Conservation (phyloP, 2,113 vertebrate species). For the Addax nasomaculatus region DNA sequence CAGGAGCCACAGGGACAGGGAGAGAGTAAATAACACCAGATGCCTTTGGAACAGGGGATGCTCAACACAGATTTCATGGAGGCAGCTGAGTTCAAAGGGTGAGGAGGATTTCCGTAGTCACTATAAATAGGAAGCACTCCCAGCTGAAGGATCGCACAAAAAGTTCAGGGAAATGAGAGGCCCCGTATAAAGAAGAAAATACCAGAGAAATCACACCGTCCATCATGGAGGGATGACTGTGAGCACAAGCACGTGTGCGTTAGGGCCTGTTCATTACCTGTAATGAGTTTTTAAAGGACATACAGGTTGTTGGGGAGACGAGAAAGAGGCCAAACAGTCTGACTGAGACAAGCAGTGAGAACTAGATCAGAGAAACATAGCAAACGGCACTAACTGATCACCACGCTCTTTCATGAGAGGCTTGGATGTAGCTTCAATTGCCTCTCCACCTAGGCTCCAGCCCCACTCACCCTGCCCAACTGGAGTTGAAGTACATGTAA, state of each 20-base stretch:
- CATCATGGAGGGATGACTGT: not conserved
- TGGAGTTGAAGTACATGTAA: not conserved
- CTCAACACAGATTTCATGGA: not conserved
- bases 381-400: accelerated
- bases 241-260: accelerated
- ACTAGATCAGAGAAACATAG: not conserved
- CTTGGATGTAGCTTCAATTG: not conserved
- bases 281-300: not conserved
- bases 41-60: accelerated
- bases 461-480: not conserved
- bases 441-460: not conserved
- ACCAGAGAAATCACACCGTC: not conserved
- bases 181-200: not conserved
- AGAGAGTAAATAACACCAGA: not conserved
- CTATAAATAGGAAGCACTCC: not conserved
- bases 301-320: not conserved
- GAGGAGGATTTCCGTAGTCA: not conserved
- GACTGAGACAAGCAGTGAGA: not conserved
- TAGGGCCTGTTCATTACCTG: not conserved
- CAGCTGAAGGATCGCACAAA: not conserved
- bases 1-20: not conserved
- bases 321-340: not conserved
- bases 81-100: not conserved
- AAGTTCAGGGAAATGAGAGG: not conserved
- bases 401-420: not conserved